Conservation (phyloP, 2,113 vertebrate genomes). For the Apodemus sylvaticus region DNA sequence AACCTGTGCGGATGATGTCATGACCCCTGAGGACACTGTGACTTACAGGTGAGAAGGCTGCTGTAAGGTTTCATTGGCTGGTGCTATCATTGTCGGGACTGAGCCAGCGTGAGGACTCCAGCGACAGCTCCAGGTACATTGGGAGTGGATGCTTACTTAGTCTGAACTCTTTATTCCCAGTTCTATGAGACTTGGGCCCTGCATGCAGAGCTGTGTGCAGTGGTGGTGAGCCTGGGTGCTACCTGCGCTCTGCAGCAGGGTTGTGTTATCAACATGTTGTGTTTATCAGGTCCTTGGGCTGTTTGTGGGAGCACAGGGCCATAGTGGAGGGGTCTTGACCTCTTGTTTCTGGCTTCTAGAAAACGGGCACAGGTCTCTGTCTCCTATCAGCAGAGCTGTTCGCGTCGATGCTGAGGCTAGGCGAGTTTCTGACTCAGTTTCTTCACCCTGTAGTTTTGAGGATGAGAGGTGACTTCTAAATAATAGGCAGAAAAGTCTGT, state of each 20-base stretch:
- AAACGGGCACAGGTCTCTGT: background rate
- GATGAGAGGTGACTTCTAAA: conserved; percentile 56
- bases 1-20: background rate
- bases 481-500: conserved; percentile 44
- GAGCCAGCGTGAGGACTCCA: accelerated
- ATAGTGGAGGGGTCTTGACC: background rate
- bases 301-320: background rate
- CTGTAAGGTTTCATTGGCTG: background rate
- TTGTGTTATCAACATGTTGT: background rate
- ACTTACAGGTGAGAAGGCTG: background rate
- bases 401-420: conserved; percentile 28
- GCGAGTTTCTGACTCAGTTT: conserved; percentile 5
- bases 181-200: background rate
- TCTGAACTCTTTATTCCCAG: background rate
- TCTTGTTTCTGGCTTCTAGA: background rate
- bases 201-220: too few relatives aligned
- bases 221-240: background rate
- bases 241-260: background rate
- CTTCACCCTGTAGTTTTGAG: conserved; percentile 32
- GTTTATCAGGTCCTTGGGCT: conserved; percentile 43
- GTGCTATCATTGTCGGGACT: accelerated
- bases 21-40: background rate
- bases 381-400: background rate
- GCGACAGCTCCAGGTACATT: background rate
- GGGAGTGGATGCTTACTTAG: background rate